Evolutionary conservation across 2,797 vertebrate species (phyloP), one percentile per base, ranked within the genome.

Genomic region (Myotis myotis): DNA sequence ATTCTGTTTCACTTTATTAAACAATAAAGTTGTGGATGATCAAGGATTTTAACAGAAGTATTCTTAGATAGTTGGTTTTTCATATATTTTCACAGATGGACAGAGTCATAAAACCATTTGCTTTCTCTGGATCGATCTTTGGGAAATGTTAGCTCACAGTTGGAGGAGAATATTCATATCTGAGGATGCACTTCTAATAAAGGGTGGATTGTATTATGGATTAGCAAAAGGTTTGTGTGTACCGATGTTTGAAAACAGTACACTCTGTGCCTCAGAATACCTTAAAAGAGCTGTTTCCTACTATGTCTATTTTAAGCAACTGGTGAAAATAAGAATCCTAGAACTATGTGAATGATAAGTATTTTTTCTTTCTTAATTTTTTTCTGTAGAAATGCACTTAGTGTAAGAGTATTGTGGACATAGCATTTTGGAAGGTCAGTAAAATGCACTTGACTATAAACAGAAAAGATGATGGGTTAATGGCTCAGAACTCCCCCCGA

Each of bases 321-420:
- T 82, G 25, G 19, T 68, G 28, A 95, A 87, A 94, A 94, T 51
- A 81, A 94, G 93, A 95, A 76, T 66, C 17, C 53, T 62, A 81
- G 71, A 87, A 94, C 64, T 93, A 84, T 70, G 3, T 76, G 76
- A 76, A 33, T 76, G 78, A 51, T 82, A 88, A 72, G 11, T 70
- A 80, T 95, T 95, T 97, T 95, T 44, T 88, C 64, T 78, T 92
- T 92, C 76, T 33, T 71, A 92, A 87, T 87, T 88, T 88, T 9
- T 95, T 95, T 89, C 93, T 94, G 84, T 93, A 91, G 87, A 94
- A 93, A 95, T 96, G 70, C 25, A 84, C 89, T 93, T 33, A 89
- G 47, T 60, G 68, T 89, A 49, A 57, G 78, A 80, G 28, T 79
- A 30, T 81, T 89, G 38, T 84, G 79, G 60, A 49, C 62, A 86